Base-by-base conservation (phyloP, 2,888 invertebrate species). In the Nephrotoma flavescens region DNA sequence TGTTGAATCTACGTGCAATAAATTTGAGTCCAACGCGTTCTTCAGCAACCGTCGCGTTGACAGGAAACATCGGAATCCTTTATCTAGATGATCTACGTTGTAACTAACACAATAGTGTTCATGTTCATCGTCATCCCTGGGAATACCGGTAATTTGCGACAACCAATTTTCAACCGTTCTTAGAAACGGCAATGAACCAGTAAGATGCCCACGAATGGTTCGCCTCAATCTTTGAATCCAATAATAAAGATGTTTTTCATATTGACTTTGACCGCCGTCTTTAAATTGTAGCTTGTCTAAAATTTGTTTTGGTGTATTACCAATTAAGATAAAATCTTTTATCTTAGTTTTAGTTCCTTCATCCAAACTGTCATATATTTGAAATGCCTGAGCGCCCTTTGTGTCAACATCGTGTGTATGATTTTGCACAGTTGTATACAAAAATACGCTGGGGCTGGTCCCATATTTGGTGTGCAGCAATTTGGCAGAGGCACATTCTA, bases 1-100 rank as follows among this genome's bases (percentile, higher is more conserved):
- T 41, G 45, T 31, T 86, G 6, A 47, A 47, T 47, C 47, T 2
- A 47, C 92, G n/a, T 47, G 47, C 5, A 47, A n/a, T 4, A 47
- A 12, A 47, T 47, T 12, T 47, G 47, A 47, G 9, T 47, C 47
- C 12, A 47, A 5, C 4, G 47, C 47, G n/a, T 47, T 47, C 11
- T 47, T 47, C 47, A 47, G 47, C 47, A 47, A 47, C 11, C 47
- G 47, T n/a, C 12, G 11, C 3, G 47, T 47, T 12, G 47, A 47
- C 5, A 47, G n/a, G 12, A 47, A 47, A 47, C 12, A 47, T 47
- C 47, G 47, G n/a, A 47, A 47, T 4, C n/a, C n/a, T 47, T 47
- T 12, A 5, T 3, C 5, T 47, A n/a, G 0, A 47, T 47, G 47
- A 12, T 12, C 47, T 47, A 47, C 47, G 4, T 47, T 0, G 12